Evolutionary conservation across 1,140 invertebrate genomes (phyloP), one percentile per base, ranked within the genome.

Genomic region (Brachionus rubens): DNA sequence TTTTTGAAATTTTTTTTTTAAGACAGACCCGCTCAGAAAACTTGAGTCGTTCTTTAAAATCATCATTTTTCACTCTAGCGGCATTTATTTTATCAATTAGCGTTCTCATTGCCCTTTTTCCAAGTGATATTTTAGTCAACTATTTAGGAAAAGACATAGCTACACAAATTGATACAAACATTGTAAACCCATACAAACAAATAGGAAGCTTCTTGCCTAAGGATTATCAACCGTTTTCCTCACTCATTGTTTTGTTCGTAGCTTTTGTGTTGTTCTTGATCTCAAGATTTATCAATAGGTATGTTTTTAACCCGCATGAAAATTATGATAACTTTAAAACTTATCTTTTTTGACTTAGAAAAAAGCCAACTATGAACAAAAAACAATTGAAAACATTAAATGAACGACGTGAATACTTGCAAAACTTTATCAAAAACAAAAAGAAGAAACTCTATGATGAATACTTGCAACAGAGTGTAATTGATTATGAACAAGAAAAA

Each of bases 401-500:
- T 12, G 86, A 87, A 78, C 83, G 85, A 62, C 80, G 82, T 76
- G 83, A 86, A 24, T 86, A 83, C 80, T 84, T 88, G 14, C 81
- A 84, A 62, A 84, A 80, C 68, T 81, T 81, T 33, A 84, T 87
- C 4, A 86, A 85, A 77, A 79, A 79, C 46, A 86, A 86, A 80
- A 87, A 87, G 86, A 83, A 87, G 83, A 82, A 80, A 24, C 79
- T 87, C 6, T 87, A 87, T 77, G 80, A 82, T 68, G 86, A 87
- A 54, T 87, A 87, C 78, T 79, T 87, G 56, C 81, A 85, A 75
- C 86, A 87, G 78, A 87, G 86, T 81, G 86, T 87, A 21, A 85
- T 84, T 30, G 86, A 87, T 46, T 85, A 87, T 78, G 87, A 87
- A 79, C 36, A 65, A 7, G 24, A 19, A 24, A 41, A 43, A 43